phyloP scores from a whole-genome alignment of 2,797 vertebrate species.

The Monodelphis domestica region DNA sequence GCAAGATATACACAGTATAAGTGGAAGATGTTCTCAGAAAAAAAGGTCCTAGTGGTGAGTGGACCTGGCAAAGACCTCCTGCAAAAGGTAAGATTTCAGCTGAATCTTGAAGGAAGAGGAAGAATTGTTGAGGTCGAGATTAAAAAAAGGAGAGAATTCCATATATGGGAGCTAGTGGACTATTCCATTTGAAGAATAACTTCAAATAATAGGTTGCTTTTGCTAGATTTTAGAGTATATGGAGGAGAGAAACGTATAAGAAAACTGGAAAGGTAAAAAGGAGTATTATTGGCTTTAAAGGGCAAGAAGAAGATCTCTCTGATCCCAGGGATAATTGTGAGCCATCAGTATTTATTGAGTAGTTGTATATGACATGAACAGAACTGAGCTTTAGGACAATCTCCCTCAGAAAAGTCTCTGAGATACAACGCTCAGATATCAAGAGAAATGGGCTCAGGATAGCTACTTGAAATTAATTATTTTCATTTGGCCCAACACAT shows the following conservation, averaged over 20 bases:
- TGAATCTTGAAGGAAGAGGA: background rate
- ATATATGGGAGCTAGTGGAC: background rate
- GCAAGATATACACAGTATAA: background rate
- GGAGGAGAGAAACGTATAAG: background rate
- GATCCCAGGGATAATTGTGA: background rate
- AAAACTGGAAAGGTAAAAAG: background rate
- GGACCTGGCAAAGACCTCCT: background rate
- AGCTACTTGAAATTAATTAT: conserved; percentile 1
- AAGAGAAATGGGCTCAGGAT: conserved; percentile 2
- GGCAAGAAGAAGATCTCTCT: background rate
- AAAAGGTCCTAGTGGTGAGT: background rate
- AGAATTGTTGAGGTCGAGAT: background rate
- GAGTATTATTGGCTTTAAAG: background rate
- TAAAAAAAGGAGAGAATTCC: background rate
- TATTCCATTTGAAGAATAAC: background rate
- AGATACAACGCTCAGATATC: background rate
- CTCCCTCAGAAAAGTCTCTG: background rate
- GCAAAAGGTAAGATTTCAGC: background rate
- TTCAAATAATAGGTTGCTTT: background rate
- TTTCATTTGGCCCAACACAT: conserved; percentile 23
- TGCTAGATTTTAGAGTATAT: background rate
- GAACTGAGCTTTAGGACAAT: background rate
- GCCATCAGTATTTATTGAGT: background rate
- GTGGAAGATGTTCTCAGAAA: background rate
- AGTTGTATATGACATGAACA: background rate